Conservation (phyloP, 2,113 vertebrate genomes). For the Callithrix jacchus region DNA sequence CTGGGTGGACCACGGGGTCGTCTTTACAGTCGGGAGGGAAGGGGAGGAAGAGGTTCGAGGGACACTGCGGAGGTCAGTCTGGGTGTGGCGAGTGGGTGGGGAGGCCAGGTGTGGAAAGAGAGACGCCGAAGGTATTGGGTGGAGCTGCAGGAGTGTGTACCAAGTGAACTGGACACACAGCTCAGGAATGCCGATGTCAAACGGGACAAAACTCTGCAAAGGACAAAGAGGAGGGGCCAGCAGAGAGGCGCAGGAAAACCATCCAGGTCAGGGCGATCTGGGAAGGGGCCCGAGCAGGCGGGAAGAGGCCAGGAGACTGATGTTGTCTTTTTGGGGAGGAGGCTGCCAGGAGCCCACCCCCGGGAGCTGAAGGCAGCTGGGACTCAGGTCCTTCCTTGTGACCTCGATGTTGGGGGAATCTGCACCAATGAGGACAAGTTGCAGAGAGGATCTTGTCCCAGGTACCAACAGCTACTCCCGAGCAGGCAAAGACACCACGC, state of each 20-base stretch:
- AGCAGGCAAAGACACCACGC: not conserved
- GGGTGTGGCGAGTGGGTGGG: fast-evolving
- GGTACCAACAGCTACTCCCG: not conserved
- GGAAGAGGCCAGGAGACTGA: not conserved
- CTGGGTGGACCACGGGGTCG: not conserved
- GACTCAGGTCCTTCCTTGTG: not conserved
- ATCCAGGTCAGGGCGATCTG: not conserved
- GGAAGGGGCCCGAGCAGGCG: not conserved
- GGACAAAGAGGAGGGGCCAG: not conserved
- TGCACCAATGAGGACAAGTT: not conserved
- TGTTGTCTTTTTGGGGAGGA: not conserved
- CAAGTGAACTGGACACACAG: not conserved
- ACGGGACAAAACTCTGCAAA: not conserved
- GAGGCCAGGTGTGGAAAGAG: not conserved
- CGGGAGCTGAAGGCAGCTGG: not conserved
- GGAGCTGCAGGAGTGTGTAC: not conserved
- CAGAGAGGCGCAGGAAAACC: not conserved
- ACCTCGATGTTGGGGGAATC: not conserved
- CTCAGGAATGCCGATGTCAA: not conserved
- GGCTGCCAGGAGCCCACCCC: not conserved
- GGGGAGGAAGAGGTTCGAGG: not conserved
- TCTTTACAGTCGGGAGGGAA: not conserved
- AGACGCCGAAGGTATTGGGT: not conserved
- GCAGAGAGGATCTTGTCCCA: not conserved
- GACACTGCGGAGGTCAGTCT: not conserved